These are phyloP conservation scores for Eptesicus fuscus DNA, from an alignment of 2,113 vertebrate genomes.

Conservation along the genomic window DNA sequence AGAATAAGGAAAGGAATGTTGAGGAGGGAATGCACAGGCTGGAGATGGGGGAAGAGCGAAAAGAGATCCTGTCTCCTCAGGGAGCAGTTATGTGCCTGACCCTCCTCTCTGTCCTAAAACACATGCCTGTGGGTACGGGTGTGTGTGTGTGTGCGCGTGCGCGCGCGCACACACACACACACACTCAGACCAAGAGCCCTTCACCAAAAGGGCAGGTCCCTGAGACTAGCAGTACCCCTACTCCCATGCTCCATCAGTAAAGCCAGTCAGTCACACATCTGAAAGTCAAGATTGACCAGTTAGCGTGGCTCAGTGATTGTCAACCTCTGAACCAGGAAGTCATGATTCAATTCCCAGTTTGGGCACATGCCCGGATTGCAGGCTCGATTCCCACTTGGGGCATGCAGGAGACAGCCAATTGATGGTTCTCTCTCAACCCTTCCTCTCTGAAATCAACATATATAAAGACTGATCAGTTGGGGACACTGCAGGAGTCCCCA, in stretches of 20 bases:
- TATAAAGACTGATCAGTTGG: neutral
- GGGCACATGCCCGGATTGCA: too few relatives aligned
- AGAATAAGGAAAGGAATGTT: neutral
- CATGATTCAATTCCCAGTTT: too few relatives aligned
- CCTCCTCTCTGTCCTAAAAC: neutral
- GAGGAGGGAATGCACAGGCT: neutral
- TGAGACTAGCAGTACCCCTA: neutral
- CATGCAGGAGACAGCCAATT: too few relatives aligned
- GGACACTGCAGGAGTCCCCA: neutral
- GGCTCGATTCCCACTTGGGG: too few relatives aligned
- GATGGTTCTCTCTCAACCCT: too few relatives aligned
- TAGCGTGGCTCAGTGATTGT: too few relatives aligned
- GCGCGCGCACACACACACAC: rapidly evolving
- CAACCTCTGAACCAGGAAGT: too few relatives aligned
- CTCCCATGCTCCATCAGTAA: neutral
- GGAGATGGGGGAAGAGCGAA: neutral
- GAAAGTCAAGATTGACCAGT: neutral
- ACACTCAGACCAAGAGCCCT: neutral
- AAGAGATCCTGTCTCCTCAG: neutral
- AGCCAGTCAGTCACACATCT: neutral
- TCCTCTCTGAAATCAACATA: too few relatives aligned
- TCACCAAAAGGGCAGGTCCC: neutral
- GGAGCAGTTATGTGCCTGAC: neutral
- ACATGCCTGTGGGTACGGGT: neutral
- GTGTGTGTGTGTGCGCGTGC: too few relatives aligned